Evolutionary conservation across 2,888 invertebrate species (phyloP), one percentile per base, ranked within the genome.

Genomic region (Hesperia comma): DNA sequence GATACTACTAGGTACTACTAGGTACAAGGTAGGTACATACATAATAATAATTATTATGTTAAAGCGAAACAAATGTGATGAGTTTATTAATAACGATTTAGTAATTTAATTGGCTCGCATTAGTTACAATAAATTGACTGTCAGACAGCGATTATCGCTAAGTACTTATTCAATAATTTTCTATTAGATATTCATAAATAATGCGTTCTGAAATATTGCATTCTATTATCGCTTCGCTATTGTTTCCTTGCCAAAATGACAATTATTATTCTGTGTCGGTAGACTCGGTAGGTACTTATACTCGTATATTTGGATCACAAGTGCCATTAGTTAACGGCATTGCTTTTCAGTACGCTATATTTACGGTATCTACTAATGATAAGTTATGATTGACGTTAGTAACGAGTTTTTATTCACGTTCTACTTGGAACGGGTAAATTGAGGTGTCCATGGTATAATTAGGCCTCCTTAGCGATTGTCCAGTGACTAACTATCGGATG

Each of bases 341-440:
- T 60, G 60, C 40, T 19, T 54, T 43, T 55, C 21, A 7, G 46
- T 61, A 56, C 62, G 58, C 67, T 58, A 64, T 57, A 58, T 41
- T 64, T 57, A 46, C 57, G 15, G 49, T 12, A 26, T 2, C 26
- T 26, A 41, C 71, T 74, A 77, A 75, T 76, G 71, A 75, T 70
- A 67, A 56, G 63, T 60, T 68, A 69, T n/a, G 57, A 58, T 37
- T 66, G 60, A 54, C 53, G 60, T 55, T 21, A 40, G 54, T 64
- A 70, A 68, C 63, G 57, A 63, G 71, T 70, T 72, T 78, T 81
- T 46, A 46, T 78, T 77, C 74, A 78, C 77, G 82, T 82, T 77
- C 82, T 75, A 83, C 78, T 85, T 83, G 77, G 73, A 75, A 70
- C 68, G 69, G 72, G 73, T 71, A 82, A 84, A 84, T 84, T 80